These are phyloP conservation scores for Hipparchia semele DNA, from an alignment of 2,888 invertebrate genomes.

Conservation along the genomic window DNA sequence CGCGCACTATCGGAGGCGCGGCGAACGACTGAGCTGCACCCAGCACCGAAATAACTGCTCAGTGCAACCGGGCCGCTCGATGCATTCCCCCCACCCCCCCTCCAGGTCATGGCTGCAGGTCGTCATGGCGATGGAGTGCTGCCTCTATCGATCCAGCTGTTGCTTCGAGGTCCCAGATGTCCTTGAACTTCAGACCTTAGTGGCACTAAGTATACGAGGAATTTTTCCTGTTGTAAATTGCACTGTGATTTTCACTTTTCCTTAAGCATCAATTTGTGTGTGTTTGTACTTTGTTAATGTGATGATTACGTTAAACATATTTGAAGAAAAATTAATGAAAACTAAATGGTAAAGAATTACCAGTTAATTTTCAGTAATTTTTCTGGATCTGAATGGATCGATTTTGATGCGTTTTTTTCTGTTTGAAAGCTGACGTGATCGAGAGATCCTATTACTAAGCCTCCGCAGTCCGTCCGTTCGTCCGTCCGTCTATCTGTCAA, in stretches of 20 bases:
- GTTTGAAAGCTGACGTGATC: too few relatives aligned
- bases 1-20: constrained; percentile 72
- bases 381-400: too few relatives aligned
- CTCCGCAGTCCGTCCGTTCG: too few relatives aligned
- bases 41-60: constrained; percentile 82
- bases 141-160: constrained; percentile 77
- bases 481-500: too few relatives aligned
- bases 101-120: constrained; percentile 78
- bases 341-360: neutral
- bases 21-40: constrained; percentile 77
- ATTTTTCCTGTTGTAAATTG: neutral
- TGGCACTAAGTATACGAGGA: neutral
- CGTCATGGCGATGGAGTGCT: constrained; percentile 58
- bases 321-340: neutral
- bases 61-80: constrained; percentile 77
- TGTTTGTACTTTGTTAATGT: neutral
- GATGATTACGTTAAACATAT: neutral
- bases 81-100: constrained; percentile 61
- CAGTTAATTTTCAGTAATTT: too few relatives aligned
- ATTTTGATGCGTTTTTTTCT: too few relatives aligned
- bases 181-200: constrained; percentile 45
- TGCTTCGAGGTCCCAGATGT: constrained; percentile 60
- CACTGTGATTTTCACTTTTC: neutral
- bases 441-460: too few relatives aligned
- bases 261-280: neutral